Evolutionary conservation across 2,113 vertebrate genomes (phyloP), one percentile per base, ranked within the genome.

Genomic region (Pseudopipra pipra): DNA sequence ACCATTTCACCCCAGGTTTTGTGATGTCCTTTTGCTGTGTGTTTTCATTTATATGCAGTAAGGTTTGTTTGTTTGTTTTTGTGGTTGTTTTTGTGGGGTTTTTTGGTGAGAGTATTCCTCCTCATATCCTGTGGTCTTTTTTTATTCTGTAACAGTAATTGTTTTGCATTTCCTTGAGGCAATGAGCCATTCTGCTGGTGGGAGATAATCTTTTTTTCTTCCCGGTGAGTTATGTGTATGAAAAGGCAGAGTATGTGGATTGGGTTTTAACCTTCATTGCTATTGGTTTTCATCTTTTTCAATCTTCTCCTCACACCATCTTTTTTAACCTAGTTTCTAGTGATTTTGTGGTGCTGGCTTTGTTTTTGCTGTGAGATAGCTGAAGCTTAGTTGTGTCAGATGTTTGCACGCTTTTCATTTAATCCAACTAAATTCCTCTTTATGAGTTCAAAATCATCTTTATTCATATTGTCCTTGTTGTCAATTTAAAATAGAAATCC

Each of bases 101-200:
- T 41, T 39, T 39, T 39, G 9, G 37, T n/a, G 2, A 8, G 20
- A 77, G 9, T 70, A 23, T 82, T 94, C 44, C 49, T 86, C 41
- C 73, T 85, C 52, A 46, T 81, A 68, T 90, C 68, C 68, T 33
- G 39, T 56, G 55, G 51, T 68, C 67, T 85, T 77, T 82, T 82
- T 89, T 90, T 72, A 59, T 92, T 92, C 84, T 55, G 8, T 54
- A 73, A 30, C 55, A 87, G 65, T 70, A 78, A 85, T 90, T 94
- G 78, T 77, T 95, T 89, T 88, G 78, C 61, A 39, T 91, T 92
- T 96, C 79, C 71, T 86, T 62, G 82, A 96, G 93, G 93, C 61
- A 73, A 37, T 59, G 93, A 89, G 58, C 90, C 54, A 51, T 81
- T 90, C 71, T 35, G 63, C 15, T 86, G 66, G 51, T 72, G 77